These are phyloP conservation scores for Megastigmus dorsalis DNA, from an alignment of 2,888 invertebrate genomes.

Conservation along the genomic window DNA sequence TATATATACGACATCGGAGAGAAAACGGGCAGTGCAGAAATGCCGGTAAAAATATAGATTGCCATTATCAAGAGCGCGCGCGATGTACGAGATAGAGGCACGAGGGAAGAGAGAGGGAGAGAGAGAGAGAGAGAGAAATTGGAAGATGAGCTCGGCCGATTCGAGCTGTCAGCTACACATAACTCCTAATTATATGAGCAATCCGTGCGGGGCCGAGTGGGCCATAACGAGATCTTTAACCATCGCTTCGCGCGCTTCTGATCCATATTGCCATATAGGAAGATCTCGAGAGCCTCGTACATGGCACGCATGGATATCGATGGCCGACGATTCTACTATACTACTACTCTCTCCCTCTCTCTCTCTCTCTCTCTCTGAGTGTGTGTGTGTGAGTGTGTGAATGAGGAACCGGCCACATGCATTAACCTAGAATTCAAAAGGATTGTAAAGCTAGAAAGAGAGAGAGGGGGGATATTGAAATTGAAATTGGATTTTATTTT, in stretches of 20 bases:
- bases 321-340: background rate
- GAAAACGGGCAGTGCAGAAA: background rate
- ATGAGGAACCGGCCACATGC: no score
- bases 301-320: background rate
- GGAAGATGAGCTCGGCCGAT: no score
- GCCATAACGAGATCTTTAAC: background rate
- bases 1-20: background rate
- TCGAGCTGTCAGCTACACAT: no score
- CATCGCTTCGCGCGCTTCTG: background rate
- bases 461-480: slow-evolving; percentile 8
- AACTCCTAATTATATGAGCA: slow-evolving; percentile 10
- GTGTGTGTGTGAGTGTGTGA: no score
- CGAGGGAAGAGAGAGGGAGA: no score
- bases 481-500: slow-evolving; percentile 27
- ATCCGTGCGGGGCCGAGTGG: background rate
- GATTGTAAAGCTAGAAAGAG: background rate
- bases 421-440: slow-evolving; percentile 11
- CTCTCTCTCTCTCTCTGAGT: no score
- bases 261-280: background rate
- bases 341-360: no score
- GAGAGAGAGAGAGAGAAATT: no score
- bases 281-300: no score
- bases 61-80: background rate
- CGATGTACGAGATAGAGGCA: background rate
- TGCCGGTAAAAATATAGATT: background rate